Evolutionary conservation across 2,113 vertebrate species (phyloP), one percentile per base, ranked within the genome.

Genomic region (Alethe diademata): DNA sequence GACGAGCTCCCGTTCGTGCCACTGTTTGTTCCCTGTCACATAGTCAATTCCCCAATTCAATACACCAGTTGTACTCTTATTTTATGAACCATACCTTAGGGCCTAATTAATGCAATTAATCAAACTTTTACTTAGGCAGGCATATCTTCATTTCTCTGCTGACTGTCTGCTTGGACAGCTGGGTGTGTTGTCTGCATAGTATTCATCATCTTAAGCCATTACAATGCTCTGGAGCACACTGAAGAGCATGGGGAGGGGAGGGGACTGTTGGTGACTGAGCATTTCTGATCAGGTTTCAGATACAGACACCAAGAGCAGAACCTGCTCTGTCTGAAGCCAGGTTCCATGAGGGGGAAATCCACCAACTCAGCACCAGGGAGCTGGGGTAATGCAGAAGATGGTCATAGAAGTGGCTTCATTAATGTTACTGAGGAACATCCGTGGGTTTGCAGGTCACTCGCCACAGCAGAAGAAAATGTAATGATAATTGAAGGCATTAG

Each of bases 71-170:
- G 93, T 95, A 97, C 95, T 95, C 95, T 93, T 93, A 96, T 96
- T 97, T 98, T 97, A 98, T 97, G 97, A 98, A 93, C 96, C 97
- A 97, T 97, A 97, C 96, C 96, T 98, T 97, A 91, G 93, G 96
- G 95, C 88, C 96, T 98, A 98, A 97, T 97, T 98, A 98, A 98
- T 97, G 92, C 95, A 94, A 97, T 98, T 98, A 97, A 98, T 98
- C 97, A 98, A 95, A 97, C 94, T 96, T 96, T 96, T 96, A 87
- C 96, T 95, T 95, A 92, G 91, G 93, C 95, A 96, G 91, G 92
- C 94, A 93, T 95, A 92, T 96, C 96, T 96, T 96, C 93, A 93
- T 93, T 95, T 95, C 95, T 95, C 57, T 0, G 0, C 86, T 87
- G 90, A 88, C 79, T 91, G 91, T 92, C 90, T 96, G 90, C 90